Conservation (phyloP, 2,113 vertebrate species). For the Lepus timidus region DNA sequence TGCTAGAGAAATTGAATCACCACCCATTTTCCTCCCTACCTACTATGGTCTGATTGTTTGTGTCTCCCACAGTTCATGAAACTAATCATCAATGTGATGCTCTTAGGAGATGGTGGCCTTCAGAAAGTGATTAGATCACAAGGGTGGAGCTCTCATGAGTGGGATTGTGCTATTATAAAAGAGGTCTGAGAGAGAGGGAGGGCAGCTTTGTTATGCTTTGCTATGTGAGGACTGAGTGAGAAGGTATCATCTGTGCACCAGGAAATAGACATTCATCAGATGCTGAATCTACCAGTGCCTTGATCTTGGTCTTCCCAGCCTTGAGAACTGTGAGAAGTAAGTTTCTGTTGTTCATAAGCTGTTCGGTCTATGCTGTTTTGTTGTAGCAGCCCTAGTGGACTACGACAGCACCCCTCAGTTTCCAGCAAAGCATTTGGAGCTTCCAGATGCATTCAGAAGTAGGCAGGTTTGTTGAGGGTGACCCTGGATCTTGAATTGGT, state of each 20-base stretch:
- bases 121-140: neutral
- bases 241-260: neutral
- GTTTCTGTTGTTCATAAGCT: neutral
- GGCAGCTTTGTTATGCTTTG: neutral
- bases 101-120: neutral
- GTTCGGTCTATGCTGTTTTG: neutral
- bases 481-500: neutral
- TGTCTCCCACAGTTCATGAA: neutral
- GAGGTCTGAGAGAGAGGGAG: neutral
- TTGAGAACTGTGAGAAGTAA: neutral
- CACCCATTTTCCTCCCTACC: neutral
- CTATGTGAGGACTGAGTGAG: neutral
- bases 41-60: neutral
- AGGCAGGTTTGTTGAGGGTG: neutral
- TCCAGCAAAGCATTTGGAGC: constrained; percentile 6
- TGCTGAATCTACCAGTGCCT: neutral
- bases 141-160: neutral
- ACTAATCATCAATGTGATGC: neutral
- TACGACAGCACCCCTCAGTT: neutral
- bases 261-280: neutral
- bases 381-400: neutral
- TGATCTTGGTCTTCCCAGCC: neutral
- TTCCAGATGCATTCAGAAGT: neutral
- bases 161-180: neutral
- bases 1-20: neutral